Conservation (phyloP, 92 coral and sea anemone genomes). For the Chrysogorgia sp. region DNA sequence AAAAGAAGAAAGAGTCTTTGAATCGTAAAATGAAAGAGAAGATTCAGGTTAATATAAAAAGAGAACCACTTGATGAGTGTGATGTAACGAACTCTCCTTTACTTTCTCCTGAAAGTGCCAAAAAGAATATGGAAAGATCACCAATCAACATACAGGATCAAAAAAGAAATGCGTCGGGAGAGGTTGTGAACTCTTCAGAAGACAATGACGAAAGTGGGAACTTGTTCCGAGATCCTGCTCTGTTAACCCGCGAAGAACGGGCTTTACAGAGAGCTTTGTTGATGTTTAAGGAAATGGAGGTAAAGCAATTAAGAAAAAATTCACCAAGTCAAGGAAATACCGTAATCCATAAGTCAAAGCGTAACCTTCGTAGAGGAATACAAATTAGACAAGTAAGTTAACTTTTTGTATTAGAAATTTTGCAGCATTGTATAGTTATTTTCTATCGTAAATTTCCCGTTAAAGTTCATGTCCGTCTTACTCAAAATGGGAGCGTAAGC, state of each 20-base stretch:
- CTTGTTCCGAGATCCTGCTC: conserved; percentile 93
- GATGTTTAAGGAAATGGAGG: conserved; percentile 92
- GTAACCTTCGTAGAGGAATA: background rate
- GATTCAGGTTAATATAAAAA: background rate
- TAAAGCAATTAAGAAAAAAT: conserved; percentile 48
- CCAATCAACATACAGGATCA: background rate
- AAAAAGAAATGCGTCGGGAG: conserved; percentile 12
- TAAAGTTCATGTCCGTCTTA: background rate
- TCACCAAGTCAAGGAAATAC: background rate
- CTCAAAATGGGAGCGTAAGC: background rate
- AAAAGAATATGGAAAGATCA: background rate
- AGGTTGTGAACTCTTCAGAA: conserved; percentile 19
- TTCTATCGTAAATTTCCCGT: background rate
- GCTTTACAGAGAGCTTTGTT: conserved; percentile 95
- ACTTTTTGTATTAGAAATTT: background rate
- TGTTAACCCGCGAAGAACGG: conserved; percentile 97
- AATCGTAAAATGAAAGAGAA: background rate
- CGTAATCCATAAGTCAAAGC: conserved; percentile 24
- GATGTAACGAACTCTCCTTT: background rate
- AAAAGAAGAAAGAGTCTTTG: background rate
- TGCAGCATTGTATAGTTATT: background rate
- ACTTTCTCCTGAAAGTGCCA: background rate
- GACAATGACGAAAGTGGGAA: conserved; percentile 66
- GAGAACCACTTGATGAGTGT: conserved; percentile 9
- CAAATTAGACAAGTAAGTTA: background rate